Evolutionary conservation across 2,888 invertebrate genomes (phyloP).

Genomic region (Eupsilia transversa): DNA sequence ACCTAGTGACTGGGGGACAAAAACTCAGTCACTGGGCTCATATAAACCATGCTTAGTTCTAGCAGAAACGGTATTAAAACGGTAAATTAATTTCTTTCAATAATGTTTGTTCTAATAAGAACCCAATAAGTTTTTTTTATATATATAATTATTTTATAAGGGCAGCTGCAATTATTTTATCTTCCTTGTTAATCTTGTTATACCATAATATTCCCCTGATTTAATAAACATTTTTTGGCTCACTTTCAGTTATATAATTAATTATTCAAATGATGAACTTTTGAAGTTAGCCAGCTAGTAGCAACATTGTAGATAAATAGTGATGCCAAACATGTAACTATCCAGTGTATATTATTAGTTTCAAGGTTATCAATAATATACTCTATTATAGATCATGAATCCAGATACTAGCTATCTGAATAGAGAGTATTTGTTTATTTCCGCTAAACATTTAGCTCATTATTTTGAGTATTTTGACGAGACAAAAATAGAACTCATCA

Average conservation of each 20-base stretch:
- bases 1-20: no score
- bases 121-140: background rate
- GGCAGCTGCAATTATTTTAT: background rate
- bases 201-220: background rate
- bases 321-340: constrained; percentile 45
- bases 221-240: background rate
- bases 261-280: background rate
- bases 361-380: constrained; percentile 44
- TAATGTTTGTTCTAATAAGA: rapidly evolving
- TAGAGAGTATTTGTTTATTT: constrained; percentile 12
- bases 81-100: background rate
- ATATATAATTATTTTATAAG: background rate
- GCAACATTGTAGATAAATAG: constrained; percentile 39
- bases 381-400: constrained; percentile 19
- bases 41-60: no score
- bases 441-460: background rate
- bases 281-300: constrained; percentile 21
- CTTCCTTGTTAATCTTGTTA: background rate
- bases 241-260: background rate
- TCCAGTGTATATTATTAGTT: constrained; percentile 24
- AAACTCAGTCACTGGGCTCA: no score
- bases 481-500: no score
- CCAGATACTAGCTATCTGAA: constrained; percentile 22
- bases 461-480: background rate
- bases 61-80: no score